Evolutionary conservation across 2,888 invertebrate species (phyloP), one percentile per base, ranked within the genome.

Genomic region (Choreutis nemorana): DNA sequence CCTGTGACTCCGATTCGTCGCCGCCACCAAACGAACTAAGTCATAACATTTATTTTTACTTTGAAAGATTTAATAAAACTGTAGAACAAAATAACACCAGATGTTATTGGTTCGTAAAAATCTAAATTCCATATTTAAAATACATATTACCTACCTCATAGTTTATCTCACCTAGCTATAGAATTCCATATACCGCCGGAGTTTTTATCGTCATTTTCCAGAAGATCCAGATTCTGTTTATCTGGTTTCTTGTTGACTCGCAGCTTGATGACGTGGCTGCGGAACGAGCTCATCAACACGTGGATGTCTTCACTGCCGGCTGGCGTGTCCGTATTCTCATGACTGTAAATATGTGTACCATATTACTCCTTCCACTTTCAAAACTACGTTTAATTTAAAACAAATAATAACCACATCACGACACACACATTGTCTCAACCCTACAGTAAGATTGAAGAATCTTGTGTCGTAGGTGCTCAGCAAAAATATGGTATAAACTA

Each of bases 181-280:
- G 96, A 94, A 61, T 91, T 91, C 97, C 97, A 97, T 37, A 97
- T 84, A 9, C 96, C 94, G 26, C 75, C 73, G 15, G 68, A 64
- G 42, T 81, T 83, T 31, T 82, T 83, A 9, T 86, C 83, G 2
- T 86, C 86, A 32, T 89, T 87, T 41, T 95, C 95, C 2, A 99
- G 80, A 10, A 99, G 78, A 67, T 97, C 97, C 40, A 91, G 83
- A 34, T 89, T 82, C 44, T 88, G 83, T 78, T 91, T 97, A 40
- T 92, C 97, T 0, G 91, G 84, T 54, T 94, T 94, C 71, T 98
- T 98, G 39, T 87, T 85, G 4, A 97, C 97, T 46, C 90, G 87
- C 34, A 97, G 70, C 63, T 95, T 94, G 37, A 99, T 87, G 20
- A 96, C 94, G 62, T 94, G 91, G 21, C 94, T 93, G 30, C 91